Percentiles rank a stretch among this genome's conserved stretches.
Conservation (phyloP, 2,888 invertebrate genomes). For the Lasius fuliginosus region DNA sequence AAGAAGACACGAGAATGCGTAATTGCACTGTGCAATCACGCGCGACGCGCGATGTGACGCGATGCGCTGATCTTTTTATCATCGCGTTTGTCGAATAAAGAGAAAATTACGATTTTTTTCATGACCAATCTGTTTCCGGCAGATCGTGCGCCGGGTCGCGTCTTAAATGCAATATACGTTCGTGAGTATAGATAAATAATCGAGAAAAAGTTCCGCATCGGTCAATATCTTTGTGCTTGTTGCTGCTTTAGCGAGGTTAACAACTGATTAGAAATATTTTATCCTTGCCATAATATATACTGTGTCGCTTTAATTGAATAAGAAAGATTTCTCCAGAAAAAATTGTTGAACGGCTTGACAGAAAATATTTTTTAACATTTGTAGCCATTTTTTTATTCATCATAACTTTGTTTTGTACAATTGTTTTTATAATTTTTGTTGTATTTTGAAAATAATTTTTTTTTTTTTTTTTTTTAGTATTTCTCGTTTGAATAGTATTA, state of each 20-base stretch:
- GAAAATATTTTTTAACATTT: background rate
- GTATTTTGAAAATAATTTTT: background rate
- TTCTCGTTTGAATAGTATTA: background rate
- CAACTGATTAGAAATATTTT: background rate
- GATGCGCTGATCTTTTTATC: background rate
- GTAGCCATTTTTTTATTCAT: background rate
- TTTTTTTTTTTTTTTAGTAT: background rate
- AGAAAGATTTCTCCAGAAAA: background rate
- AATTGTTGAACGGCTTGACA: background rate
- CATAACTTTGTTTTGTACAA: background rate
- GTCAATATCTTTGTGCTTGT: no score
- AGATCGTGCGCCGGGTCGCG: conserved; percentile 6
- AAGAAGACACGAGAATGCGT: background rate
- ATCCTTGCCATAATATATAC: background rate
- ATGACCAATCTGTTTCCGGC: background rate
- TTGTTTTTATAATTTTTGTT: background rate
- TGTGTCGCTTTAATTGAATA: background rate
- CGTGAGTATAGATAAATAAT: conserved; percentile 72
- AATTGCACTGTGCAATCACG: background rate
- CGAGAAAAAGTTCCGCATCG: no score
- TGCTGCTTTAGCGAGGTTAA: conserved; percentile 1
- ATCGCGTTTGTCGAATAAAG: background rate
- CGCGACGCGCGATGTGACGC: background rate
- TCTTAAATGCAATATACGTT: conserved; percentile 78
- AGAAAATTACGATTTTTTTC: background rate